phyloP scores from a whole-genome alignment of 2,113 vertebrate genomes.

The Leptodactylus fuscus region DNA sequence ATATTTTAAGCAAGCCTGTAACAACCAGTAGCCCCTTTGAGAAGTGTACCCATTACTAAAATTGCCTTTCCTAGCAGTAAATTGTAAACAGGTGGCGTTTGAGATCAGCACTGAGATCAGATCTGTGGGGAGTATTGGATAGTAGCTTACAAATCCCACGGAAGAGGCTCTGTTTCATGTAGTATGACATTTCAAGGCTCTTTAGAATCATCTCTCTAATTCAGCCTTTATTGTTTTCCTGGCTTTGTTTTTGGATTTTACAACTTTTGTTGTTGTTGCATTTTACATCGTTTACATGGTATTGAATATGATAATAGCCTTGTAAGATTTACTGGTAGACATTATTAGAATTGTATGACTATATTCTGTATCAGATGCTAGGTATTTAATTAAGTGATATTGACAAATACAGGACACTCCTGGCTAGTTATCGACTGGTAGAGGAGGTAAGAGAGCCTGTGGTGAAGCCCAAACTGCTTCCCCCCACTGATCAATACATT shows the following conservation, averaged over 20 bases:
- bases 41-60: slow-evolving; percentile 60
- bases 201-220: slow-evolving; percentile 55
- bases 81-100: slow-evolving; percentile 61
- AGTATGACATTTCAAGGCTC: slow-evolving; percentile 60
- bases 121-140: slow-evolving; percentile 61
- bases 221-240: slow-evolving; percentile 41
- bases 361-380: slow-evolving; percentile 55
- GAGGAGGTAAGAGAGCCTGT: slow-evolving; percentile 60
- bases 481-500: slow-evolving; percentile 59
- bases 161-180: slow-evolving; percentile 57
- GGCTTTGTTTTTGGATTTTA: slow-evolving; percentile 25
- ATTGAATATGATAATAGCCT: neutral
- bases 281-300: neutral
- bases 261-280: neutral
- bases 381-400: slow-evolving; percentile 61
- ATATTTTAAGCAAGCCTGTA: slow-evolving; percentile 49
- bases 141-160: slow-evolving; percentile 57
- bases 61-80: slow-evolving; percentile 61
- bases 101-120: slow-evolving; percentile 55
- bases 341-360: slow-evolving; percentile 36
- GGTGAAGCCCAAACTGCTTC: slow-evolving; percentile 60
- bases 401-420: slow-evolving; percentile 60
- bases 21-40: slow-evolving; percentile 54
- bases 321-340: slow-evolving; percentile 26
- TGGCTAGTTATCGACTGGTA: slow-evolving; percentile 57